These are phyloP conservation scores for Cheumatopsyche charites DNA, from an alignment of 1,140 invertebrate species.

Conservation along the genomic window DNA sequence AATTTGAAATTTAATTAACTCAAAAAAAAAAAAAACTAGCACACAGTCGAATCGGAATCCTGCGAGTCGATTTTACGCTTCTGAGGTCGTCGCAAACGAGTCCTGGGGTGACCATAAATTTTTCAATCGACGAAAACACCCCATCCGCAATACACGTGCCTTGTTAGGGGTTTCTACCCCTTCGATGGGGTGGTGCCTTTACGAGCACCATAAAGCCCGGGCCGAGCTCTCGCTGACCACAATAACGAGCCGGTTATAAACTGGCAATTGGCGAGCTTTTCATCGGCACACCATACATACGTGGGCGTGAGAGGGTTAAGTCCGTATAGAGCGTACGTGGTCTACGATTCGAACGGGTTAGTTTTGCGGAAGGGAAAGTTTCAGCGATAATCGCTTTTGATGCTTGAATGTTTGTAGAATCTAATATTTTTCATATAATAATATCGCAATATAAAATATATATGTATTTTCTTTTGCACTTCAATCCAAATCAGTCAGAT, in stretches of 20 bases:
- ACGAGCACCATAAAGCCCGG: background rate
- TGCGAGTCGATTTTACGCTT: too few species aligned
- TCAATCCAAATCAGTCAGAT: too few species aligned
- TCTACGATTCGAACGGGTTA: too few species aligned
- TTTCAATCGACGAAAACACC: slow-evolving; percentile 3
- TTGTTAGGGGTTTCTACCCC: slow-evolving; percentile 7
- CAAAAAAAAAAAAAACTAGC: too few species aligned
- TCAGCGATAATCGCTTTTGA: too few species aligned
- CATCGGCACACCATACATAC: background rate
- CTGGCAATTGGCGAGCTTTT: background rate
- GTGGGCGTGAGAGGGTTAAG: background rate
- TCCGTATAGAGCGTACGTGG: background rate
- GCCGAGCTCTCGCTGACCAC: background rate
- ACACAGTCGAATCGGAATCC: too few species aligned
- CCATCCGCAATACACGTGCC: background rate
- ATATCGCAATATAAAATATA: too few species aligned
- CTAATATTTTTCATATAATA: too few species aligned
- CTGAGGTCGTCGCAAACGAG: background rate
- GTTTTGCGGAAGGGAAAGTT: too few species aligned
- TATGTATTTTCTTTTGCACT: too few species aligned
- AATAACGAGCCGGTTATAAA: slow-evolving; percentile 22
- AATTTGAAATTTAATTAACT: too few species aligned
- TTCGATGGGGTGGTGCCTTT: slow-evolving; percentile 8
- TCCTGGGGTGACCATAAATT: slow-evolving; percentile 11
- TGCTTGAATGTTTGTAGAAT: too few species aligned